phyloP scores from a whole-genome alignment of 2,888 invertebrate species.

The Eurois occulta region DNA sequence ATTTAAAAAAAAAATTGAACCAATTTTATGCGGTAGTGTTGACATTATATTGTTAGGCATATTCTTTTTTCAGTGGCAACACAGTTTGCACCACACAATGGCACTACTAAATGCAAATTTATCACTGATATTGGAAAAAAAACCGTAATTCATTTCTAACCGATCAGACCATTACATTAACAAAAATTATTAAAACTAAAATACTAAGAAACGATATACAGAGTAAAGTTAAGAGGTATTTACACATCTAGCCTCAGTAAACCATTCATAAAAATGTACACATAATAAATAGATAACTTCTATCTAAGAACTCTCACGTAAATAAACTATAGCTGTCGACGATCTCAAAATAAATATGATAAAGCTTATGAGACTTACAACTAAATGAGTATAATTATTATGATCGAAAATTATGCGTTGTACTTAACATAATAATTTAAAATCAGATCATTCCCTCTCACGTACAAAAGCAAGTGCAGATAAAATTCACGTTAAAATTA shows the following conservation, averaged over 20 bases:
- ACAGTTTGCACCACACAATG: conserved; percentile 80
- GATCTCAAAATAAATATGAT: conserved; percentile 84
- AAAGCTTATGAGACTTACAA: conserved; percentile 83
- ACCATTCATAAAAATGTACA: conserved; percentile 82
- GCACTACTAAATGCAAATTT: conserved; percentile 88
- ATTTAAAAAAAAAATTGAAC: conserved; percentile 34
- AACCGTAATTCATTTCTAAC: conserved; percentile 69
- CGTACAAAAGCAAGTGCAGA: conserved; percentile 66
- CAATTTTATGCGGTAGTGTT: conserved; percentile 60
- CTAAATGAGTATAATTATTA: conserved; percentile 89
- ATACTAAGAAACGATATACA: conserved; percentile 73
- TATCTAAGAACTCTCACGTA: conserved; percentile 76
- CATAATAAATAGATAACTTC: conserved; percentile 84
- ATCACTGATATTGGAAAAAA: conserved; percentile 79
- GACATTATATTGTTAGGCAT: conserved; percentile 63
- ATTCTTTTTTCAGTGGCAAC: conserved; percentile 73
- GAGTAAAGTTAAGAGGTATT: conserved; percentile 85
- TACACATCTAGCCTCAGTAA: conserved; percentile 87
- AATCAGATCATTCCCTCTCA: conserved; percentile 74
- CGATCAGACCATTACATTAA: conserved; percentile 67
- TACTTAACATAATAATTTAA: conserved; percentile 71
- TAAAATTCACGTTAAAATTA: conserved; percentile 65
- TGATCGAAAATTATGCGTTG: conserved; percentile 86
- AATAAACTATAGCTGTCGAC: conserved; percentile 73
- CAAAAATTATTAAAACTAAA: conserved; percentile 67